Evolutionary conservation across 2,113 vertebrate species (phyloP).

Genomic region (Chinchilla lanigera): DNA sequence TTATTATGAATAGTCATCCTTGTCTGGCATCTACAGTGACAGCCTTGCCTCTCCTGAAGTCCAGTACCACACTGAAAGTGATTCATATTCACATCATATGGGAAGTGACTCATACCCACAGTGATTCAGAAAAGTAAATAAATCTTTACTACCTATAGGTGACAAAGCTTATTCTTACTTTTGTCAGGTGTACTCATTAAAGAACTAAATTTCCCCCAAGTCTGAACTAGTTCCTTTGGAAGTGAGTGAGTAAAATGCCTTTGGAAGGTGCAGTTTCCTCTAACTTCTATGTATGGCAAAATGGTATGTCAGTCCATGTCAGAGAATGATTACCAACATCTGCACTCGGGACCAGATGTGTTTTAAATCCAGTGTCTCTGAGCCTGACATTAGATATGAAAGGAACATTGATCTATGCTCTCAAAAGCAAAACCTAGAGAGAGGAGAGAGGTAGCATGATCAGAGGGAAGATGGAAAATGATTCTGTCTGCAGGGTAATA

Average conservation of each 20-base stretch:
- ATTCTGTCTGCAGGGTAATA: background rate
- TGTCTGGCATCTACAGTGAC: background rate
- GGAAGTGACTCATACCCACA: conserved; percentile 61
- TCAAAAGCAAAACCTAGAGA: background rate
- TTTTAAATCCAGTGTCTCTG: background rate
- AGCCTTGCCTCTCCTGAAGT: background rate
- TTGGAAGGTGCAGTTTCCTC: background rate
- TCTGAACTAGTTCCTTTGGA: conserved; percentile 66
- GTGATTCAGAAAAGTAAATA: conserved; percentile 65
- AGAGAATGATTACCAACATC: background rate
- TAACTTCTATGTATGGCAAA: background rate
- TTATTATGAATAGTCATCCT: background rate
- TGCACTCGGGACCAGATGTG: background rate
- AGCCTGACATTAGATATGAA: background rate
- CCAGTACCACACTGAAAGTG: background rate
- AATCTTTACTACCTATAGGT: background rate
- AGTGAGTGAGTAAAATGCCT: background rate
- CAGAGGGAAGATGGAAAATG: background rate
- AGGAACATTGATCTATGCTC: fast-evolving
- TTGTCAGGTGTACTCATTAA: background rate
- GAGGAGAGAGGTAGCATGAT: background rate
- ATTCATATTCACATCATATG: conserved; percentile 48
- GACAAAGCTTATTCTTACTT: conserved; percentile 44
- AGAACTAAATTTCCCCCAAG: conserved; percentile 15
- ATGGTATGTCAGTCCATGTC: background rate